phyloP scores from a whole-genome alignment of 2,113 vertebrate genomes.

The Antechinus flavipes region DNA sequence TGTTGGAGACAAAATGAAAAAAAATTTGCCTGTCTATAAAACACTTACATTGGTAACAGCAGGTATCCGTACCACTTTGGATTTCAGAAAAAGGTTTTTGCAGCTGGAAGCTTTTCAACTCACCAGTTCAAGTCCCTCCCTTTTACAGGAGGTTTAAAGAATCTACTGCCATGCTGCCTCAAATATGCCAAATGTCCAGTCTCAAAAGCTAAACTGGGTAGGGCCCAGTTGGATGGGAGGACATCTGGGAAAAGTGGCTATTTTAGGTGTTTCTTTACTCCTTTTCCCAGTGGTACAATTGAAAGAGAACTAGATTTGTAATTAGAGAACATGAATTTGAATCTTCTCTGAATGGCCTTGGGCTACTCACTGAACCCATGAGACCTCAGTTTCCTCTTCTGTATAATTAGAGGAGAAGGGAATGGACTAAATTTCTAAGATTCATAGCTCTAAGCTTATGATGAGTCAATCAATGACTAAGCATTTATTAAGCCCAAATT shows the following conservation, averaged over 20 bases:
- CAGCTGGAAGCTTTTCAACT: not conserved
- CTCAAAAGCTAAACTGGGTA: not conserved
- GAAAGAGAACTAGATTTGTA: not conserved
- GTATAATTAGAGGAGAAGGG: not conserved
- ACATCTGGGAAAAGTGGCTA: not conserved
- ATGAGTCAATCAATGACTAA: not conserved
- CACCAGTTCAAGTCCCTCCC: not conserved
- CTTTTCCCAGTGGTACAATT: not conserved
- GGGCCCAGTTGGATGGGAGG: not conserved
- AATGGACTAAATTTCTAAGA: not conserved
- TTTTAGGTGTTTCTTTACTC: not conserved
- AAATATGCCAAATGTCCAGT: not conserved
- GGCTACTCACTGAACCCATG: not conserved
- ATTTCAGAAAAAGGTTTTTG: constrained; percentile 1
- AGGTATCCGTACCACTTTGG: not conserved
- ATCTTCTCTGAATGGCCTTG: not conserved
- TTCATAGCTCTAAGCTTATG: not conserved
- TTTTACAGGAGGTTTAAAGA: not conserved
- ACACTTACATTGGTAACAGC: not conserved
- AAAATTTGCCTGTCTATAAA: not conserved
- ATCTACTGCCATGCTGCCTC: not conserved
- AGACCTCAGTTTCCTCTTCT: not conserved
- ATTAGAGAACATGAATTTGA: not conserved
- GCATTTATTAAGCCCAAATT: not conserved
- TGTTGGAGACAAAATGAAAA: not conserved